Base-by-base conservation (phyloP, 1,140 invertebrate species). In the Lordiphosa collinella region DNA sequence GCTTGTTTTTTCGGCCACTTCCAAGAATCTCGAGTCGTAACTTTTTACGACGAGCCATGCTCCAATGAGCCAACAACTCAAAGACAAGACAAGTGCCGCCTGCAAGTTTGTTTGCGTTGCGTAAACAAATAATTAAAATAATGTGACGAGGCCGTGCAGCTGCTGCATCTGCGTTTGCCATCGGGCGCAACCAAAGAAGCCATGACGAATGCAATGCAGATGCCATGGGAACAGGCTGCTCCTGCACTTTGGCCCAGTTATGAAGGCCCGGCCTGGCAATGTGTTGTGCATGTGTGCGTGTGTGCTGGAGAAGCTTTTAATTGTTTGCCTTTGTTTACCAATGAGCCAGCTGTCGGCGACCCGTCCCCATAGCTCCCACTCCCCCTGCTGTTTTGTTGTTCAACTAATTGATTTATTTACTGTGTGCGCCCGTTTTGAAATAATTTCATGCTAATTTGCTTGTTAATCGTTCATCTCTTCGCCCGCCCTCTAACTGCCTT, bases 51-150 rank as follows among this genome's bases (percentile, higher is more conserved):
- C 40, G 46, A 59, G 69, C 34, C 53, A 62, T 67, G 60, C 29
- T 8, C 25, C 44, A 46, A 8, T 29, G 36, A 43, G 36, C 40
- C 46, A 51, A 49, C 32, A 25, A 14, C 18, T 35, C 13, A 40
- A 35, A 43, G 37, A 53, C 47, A 43, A 57, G 62, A 55, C 57
- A 70, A 65, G 64, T 64, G 76, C 63, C 78, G 76, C 63, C 71
- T 53, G 66, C 62, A 60, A 75, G 65, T 75, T 64, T 69, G 78
- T 84, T 84, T 69, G 68, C 36, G 9, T 69, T 84, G 78, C 72
- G 65, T 84, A 84, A 84, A 84, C 78, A 84, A 84, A 84, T 84
- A 84, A 84, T 84, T 84, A 84, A 78, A 85, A 70, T 84, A 84
- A 84, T 84, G 68, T 63, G 67, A 50, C 59, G 75, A 44, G 53